phyloP scores from a whole-genome alignment of 1,140 invertebrate species.

The Eurosta solidaginis region DNA sequence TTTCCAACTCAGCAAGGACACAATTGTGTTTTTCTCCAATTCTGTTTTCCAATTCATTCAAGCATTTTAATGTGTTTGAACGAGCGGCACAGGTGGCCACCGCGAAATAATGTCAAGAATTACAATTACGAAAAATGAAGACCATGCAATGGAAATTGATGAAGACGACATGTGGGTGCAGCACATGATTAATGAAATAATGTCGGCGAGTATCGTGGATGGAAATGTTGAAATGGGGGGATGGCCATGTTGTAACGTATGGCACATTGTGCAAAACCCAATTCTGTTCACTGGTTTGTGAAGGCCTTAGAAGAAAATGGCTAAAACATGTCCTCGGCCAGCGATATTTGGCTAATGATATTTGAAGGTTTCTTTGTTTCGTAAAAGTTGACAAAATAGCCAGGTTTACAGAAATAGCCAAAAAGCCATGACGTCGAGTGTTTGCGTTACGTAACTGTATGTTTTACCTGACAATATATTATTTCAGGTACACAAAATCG shows the following conservation, averaged over 20 bases:
- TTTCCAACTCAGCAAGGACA: no score
- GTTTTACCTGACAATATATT: not conserved
- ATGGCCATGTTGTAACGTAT: not conserved
- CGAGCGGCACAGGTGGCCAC: constrained; percentile 34
- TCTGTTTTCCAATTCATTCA: not conserved
- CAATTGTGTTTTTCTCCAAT: not conserved
- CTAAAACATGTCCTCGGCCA: not conserved
- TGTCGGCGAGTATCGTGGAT: not conserved
- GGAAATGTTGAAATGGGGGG: no score
- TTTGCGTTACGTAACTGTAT: not conserved
- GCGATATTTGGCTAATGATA: not conserved
- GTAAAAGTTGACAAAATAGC: not conserved
- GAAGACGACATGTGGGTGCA: not conserved
- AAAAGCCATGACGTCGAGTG: not conserved
- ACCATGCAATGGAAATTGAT: constrained; percentile 17
- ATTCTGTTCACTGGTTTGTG: not conserved
- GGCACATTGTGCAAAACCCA: not conserved
- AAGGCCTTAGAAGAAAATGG: not conserved
- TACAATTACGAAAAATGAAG: constrained; percentile 23
- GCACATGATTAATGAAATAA: constrained; percentile 16
- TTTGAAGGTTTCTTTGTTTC: not conserved
- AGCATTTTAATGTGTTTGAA: not conserved
- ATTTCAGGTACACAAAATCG: not conserved
- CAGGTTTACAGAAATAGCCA: not conserved
- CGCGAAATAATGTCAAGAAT: constrained; percentile 30